Evolutionary conservation across 2,113 vertebrate species (phyloP), one percentile per base, ranked within the genome.

Genomic region (Puma concolor): DNA sequence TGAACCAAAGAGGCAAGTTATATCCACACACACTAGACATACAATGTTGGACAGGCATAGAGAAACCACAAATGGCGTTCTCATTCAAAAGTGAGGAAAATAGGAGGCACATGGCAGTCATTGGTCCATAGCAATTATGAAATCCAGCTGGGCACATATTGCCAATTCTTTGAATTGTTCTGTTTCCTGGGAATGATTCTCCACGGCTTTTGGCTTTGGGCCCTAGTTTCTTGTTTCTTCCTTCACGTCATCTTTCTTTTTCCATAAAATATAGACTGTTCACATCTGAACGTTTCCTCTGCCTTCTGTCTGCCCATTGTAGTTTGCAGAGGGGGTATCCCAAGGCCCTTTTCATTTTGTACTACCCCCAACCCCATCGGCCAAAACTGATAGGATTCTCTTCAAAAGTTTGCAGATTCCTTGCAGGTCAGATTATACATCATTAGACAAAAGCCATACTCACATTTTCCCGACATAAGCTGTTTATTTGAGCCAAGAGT

Each of bases 221-320:
- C 52, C 44, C 74, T 60, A 7, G 64, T 63, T 95, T 92, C 29
- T 96, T 52, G 12, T 85, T 96, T 97, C 76, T 69, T 91, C 66
- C 60, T 81, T 87, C 87, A 88, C 80, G 36, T 67, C 71, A 27
- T 95, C 64, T 92, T 96, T 96, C 48, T 96, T 89, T 94, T 88
- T 64, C 63, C 16, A 66, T 57, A 85, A 93, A 66, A 63, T 31
- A 54, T 25, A 27, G 14, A 79, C 38, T 0, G 1, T 76, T 86
- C 64, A 29, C 63, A 54, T 82, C 29, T 82, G 60, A 91, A 60
- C 38, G 9, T 23, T 80, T 80, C 33, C 41, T n/a, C 38, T 74
- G 27, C 31, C 33, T 88, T 66, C 36, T 71, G 66, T 50, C 15
- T 81, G 33, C 23, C 27, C 25, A 38, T 52, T 33, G 14, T 12